Evolutionary conservation across 2,888 invertebrate species (phyloP), one percentile per base, ranked within the genome.

Genomic region (Eristalis pertinax): DNA sequence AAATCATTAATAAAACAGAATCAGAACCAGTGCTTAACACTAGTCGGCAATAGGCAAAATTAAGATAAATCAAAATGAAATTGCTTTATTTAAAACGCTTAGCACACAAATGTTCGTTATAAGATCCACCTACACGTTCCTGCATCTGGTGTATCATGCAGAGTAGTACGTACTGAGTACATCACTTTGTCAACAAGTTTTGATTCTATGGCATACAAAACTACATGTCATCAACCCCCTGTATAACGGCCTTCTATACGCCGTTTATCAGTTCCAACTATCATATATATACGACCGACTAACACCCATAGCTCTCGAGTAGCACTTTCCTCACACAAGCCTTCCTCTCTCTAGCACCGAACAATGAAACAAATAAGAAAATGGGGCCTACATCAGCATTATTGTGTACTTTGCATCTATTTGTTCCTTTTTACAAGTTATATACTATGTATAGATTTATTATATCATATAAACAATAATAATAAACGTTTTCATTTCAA

Each of bases 151-250:
- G 78, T 35, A 69, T 22, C 38, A 78, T 74, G 75, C 75, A 50
- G 32, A 73, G 70, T 76, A 58, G 50, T 41, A 64, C 80, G 73
- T 35, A 63, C 63, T 35, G 29, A 43, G 67, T 63, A 60, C 62
- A 32, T 60, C 73, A 65, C 67, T 73, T 62, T 73, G 67, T 56
- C 15, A 60, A 62, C 41, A 56, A 4, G 29, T 11, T 74, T 78
- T 81, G 77, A 63, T 73, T 41, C 29, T 24, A 77, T 29, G 15
- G 19, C 56, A 67, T 84, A 73, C 64, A 35, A 77, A 69, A 82
- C 73, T 43, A 81, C 74, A 78, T 77, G 82, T 82, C 85, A 86
- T 82, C 85, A 82, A 86, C 85, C 85, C 81, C 41, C 65, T 65
- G 35, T 58, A 43, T n/a, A 22, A 77, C 26, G 32, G 69, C 50